A percentile compares a stretch with the other conserved stretches of the same genome.
These are phyloP conservation scores for Atta cephalotes DNA, from an alignment of 1,140 invertebrate genomes.

Conservation along the genomic window DNA sequence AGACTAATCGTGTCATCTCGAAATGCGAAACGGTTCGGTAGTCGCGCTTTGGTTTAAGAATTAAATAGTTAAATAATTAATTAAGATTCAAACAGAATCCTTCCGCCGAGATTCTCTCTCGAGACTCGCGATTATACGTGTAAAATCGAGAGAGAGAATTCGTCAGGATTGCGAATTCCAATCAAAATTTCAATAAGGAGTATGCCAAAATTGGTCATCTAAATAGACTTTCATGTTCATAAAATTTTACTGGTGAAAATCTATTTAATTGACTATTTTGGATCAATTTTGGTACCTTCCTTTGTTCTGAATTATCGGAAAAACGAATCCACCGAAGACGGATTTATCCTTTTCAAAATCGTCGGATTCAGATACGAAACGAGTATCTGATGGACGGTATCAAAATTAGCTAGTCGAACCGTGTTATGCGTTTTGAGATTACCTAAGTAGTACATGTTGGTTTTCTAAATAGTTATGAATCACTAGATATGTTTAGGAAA, in stretches of 20 bases:
- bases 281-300: too few relatives aligned
- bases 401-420: not conserved
- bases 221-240: too few relatives aligned
- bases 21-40: not conserved
- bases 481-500: too few relatives aligned
- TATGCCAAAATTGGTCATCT: too few relatives aligned
- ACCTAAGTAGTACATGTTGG: not conserved
- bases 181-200: not conserved
- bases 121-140: not conserved
- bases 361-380: not conserved
- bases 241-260: too few relatives aligned
- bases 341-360: not conserved
- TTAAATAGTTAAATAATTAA: not conserved
- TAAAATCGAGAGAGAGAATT: slow-evolving; percentile 3
- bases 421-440: not conserved
- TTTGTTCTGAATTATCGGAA: not conserved
- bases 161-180: not conserved
- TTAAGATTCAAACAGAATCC: not conserved
- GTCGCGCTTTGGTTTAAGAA: not conserved
- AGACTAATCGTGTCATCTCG: not conserved
- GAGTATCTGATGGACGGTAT: not conserved
- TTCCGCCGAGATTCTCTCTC: not conserved
- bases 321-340: not conserved
- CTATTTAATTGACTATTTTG: too few relatives aligned
- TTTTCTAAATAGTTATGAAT: too few relatives aligned